phyloP scores from a whole-genome alignment of 2,797 vertebrate species.

The Oryzias dopingdopingensis region DNA sequence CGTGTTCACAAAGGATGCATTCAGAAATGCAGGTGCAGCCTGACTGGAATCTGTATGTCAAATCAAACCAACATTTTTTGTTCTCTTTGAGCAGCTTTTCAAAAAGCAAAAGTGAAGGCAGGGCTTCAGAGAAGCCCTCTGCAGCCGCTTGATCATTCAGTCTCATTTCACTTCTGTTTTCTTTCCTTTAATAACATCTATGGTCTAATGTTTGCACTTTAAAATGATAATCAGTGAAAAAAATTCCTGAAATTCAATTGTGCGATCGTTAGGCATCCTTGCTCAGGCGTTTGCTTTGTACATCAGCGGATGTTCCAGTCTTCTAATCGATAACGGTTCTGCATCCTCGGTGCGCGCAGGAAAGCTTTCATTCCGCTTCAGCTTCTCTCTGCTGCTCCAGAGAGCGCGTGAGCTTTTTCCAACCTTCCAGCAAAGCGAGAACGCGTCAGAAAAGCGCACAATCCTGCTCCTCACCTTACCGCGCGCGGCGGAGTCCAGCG shows the following conservation, averaged over 20 bases:
- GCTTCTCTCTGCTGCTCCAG: neutral
- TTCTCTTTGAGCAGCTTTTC: neutral
- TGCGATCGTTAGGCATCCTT: constrained; percentile 3
- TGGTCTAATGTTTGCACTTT: constrained; percentile 1
- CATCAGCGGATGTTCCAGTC: constrained; percentile 3
- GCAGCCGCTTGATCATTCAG: neutral
- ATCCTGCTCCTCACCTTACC: constrained; percentile 24
- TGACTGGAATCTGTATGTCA: neutral
- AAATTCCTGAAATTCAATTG: neutral
- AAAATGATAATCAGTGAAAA: constrained; percentile 13
- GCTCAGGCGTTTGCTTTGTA: neutral
- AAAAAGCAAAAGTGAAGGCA: neutral
- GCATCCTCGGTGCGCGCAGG: too few relatives aligned
- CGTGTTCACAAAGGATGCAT: neutral
- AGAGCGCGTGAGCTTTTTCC: neutral
- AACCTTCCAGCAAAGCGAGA: constrained; percentile 4
- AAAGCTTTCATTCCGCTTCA: neutral
- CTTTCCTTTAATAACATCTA: neutral
- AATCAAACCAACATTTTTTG: neutral
- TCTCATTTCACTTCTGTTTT: neutral
- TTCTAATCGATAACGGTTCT: constrained; percentile 13
- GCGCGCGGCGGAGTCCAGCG: neutral
- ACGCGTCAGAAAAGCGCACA: constrained; percentile 3
- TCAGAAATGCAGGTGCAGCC: constrained; percentile 1
- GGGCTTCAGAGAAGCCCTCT: neutral